These are phyloP conservation scores for Malthinus flaveolus DNA, from an alignment of 2,888 invertebrate species.

Conservation along the genomic window DNA sequence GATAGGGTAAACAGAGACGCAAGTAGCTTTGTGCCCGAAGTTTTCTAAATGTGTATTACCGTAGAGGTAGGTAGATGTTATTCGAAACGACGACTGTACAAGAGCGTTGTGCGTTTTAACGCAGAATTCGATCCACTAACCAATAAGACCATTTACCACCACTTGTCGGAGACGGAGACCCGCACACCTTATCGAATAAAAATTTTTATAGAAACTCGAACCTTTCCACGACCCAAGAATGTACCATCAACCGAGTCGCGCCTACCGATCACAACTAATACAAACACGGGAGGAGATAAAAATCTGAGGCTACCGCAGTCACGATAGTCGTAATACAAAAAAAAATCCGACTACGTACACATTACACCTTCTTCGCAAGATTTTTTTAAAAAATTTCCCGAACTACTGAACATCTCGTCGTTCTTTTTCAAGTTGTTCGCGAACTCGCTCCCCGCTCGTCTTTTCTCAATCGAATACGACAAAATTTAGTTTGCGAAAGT, in stretches of 20 bases:
- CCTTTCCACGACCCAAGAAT: conserved; percentile 19
- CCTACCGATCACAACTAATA: conserved; percentile 7
- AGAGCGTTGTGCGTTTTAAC: conserved; percentile 20
- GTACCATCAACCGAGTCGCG: conserved; percentile 6
- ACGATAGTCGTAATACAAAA: conserved; percentile 25
- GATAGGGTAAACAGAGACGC: conserved; percentile 45
- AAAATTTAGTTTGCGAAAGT: too few relatives aligned
- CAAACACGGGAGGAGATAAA: conserved; percentile 6
- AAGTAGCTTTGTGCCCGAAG: conserved; percentile 30
- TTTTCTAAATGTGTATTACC: conserved; percentile 32
- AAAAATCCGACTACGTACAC: too few relatives aligned
- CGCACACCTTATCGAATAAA: neutral
- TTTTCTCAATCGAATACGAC: too few relatives aligned
- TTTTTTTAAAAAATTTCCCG: too few relatives aligned
- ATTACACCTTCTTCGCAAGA: too few relatives aligned
- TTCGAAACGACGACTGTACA: conserved; percentile 1
- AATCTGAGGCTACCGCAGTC: conserved; percentile 40
- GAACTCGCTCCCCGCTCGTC: too few relatives aligned
- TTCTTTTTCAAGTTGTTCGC: too few relatives aligned
- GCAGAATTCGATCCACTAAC: conserved; percentile 12
- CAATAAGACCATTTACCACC: too few relatives aligned
- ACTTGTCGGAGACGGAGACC: too few relatives aligned
- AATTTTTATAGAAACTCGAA: conserved; percentile 14
- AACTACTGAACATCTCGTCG: too few relatives aligned
- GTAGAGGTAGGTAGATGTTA: conserved; percentile 21